These are phyloP conservation scores for Orchesella flavescens DNA, from an alignment of 2,888 invertebrate species.

Conservation along the genomic window DNA sequence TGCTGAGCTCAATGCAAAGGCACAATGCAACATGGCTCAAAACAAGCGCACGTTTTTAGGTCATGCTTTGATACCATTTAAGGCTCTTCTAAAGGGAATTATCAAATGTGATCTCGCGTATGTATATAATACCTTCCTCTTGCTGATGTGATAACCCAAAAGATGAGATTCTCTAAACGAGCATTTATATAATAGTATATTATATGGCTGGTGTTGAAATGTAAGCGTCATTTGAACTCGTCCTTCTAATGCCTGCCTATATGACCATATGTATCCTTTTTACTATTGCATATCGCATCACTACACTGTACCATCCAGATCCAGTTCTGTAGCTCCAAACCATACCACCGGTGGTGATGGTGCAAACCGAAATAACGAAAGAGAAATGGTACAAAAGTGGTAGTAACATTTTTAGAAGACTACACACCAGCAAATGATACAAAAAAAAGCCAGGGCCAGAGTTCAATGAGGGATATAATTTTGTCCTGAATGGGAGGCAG, in stretches of 20 bases:
- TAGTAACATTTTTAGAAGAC: constrained; percentile 33
- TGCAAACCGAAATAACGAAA: constrained; percentile 4
- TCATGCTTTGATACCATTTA: not conserved
- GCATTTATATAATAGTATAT: too few species aligned
- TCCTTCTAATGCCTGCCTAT: too few species aligned
- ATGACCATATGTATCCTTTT: too few species aligned
- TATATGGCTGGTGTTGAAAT: too few species aligned
- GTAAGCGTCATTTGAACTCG: too few species aligned
- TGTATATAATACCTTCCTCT: too few species aligned
- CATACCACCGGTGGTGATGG: not conserved
- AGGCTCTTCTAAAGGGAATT: not conserved
- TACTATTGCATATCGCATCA: too few species aligned
- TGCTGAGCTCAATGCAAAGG: constrained; percentile 23
- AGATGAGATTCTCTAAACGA: too few species aligned
- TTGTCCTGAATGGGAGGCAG: constrained; percentile 43
- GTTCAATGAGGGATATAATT: constrained; percentile 57
- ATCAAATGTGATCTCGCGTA: too few species aligned
- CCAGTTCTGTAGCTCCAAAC: too few species aligned
- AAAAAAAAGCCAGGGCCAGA: constrained; percentile 37
- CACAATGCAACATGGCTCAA: not conserved
- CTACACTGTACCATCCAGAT: too few species aligned
- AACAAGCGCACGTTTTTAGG: not conserved
- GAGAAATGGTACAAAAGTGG: constrained; percentile 9
- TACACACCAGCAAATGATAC: constrained; percentile 13
- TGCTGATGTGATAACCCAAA: too few species aligned